These are phyloP conservation scores for Leptinotarsa rubiginosa DNA, from an alignment of 2,888 invertebrate species.

Conservation along the genomic window DNA sequence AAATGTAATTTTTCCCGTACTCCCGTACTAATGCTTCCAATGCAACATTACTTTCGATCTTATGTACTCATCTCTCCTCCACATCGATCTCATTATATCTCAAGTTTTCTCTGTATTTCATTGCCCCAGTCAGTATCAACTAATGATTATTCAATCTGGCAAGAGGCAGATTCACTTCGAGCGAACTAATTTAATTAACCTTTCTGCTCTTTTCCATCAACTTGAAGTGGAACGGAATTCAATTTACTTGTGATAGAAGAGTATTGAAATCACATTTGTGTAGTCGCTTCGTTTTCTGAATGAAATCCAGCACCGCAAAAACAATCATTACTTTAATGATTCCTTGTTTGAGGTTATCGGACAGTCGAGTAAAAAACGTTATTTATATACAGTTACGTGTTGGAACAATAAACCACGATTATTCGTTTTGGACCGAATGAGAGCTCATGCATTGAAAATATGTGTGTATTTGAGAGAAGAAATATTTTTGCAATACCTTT, in stretches of 20 bases:
- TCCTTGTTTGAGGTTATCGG: not conserved
- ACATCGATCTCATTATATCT: too few species aligned
- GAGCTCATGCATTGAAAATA: too few species aligned
- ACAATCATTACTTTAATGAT: not conserved
- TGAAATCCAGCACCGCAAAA: not conserved
- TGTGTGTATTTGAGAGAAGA: too few species aligned
- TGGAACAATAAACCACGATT: too few species aligned
- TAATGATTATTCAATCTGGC: not conserved
- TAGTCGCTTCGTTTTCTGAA: conserved; percentile 3
- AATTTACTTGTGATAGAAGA: conserved; percentile 7
- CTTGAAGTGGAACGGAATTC: not conserved
- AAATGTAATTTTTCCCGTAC: too few species aligned
- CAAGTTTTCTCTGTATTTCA: too few species aligned
- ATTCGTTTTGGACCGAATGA: too few species aligned
- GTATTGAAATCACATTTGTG: conserved; percentile 7
- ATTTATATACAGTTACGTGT: too few species aligned
- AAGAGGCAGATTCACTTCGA: conserved; percentile 7
- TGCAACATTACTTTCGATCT: too few species aligned
- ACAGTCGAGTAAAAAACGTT: not conserved
- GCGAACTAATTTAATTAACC: conserved; percentile 14
- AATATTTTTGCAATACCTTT: too few species aligned
- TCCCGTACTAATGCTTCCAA: too few species aligned
- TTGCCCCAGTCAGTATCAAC: conserved; percentile 2
- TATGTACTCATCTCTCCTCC: too few species aligned
- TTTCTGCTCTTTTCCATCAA: conserved; percentile 10